Conservation (phyloP, 37 sponge, comb jelly and placozoan species). For the Oopsacas minuta region DNA sequence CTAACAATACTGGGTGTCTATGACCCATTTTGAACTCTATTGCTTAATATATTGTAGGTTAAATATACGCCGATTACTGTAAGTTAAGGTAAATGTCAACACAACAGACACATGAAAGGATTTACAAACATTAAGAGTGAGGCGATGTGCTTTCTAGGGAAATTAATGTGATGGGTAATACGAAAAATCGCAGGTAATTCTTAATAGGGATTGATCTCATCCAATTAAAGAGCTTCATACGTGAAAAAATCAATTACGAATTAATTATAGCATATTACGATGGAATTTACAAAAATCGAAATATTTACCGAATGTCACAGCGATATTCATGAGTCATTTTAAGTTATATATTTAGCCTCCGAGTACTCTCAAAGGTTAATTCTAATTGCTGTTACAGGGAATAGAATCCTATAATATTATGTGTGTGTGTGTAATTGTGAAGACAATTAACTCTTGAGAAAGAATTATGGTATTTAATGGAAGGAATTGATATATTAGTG, state of each 20-base stretch:
- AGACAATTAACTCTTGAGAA: background rate
- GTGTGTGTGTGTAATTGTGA: background rate
- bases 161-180: background rate
- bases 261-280: background rate
- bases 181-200: background rate
- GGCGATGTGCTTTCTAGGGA: background rate
- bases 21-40: too few relatives aligned
- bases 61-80: too few relatives aligned
- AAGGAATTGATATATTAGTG: too few relatives aligned
- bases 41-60: too few relatives aligned
- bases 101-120: too few relatives aligned
- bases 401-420: background rate
- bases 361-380: background rate
- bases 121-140: background rate
- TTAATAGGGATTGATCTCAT: slow-evolving; percentile 4
- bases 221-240: background rate
- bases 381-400: background rate
- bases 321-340: background rate
- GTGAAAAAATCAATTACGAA: background rate
- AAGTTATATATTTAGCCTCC: background rate
- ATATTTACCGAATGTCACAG: background rate
- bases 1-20: too few relatives aligned
- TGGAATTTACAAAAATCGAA: background rate
- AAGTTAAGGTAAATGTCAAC: too few relatives aligned
- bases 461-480: background rate